Conservation (phyloP, 1,140 invertebrate genomes). For the Oedothorax gibbosus region DNA sequence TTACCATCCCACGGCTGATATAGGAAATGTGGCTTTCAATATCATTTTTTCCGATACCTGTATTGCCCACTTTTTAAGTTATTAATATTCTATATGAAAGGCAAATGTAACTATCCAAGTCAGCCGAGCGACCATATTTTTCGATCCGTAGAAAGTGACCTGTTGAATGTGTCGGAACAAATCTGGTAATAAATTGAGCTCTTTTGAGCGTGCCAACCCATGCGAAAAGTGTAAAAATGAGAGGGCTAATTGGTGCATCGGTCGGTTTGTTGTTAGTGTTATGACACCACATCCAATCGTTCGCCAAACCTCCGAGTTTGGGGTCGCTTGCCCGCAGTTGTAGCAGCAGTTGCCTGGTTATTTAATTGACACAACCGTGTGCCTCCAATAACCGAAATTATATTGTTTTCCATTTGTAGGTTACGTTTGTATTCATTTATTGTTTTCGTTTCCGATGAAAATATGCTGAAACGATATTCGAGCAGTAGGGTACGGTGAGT, state of each 20-base stretch:
- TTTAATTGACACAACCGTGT: not conserved
- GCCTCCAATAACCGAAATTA: conserved; percentile 24
- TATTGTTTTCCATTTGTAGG: conserved; percentile 14
- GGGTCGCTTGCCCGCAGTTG: not conserved
- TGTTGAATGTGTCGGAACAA: not conserved
- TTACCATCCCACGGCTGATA: too few species aligned
- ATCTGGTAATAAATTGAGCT: conserved; percentile 21
- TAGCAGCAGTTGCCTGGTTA: not conserved
- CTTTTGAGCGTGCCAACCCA: conserved; percentile 31
- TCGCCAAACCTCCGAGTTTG: not conserved
- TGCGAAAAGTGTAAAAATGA: conserved; percentile 21
- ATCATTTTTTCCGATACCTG: too few species aligned
- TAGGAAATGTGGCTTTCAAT: too few species aligned
- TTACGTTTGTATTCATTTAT: not conserved
- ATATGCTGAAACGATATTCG: not conserved
- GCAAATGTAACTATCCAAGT: too few species aligned
- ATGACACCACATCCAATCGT: not conserved
- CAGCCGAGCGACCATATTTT: not conserved
- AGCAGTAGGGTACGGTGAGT: not conserved
- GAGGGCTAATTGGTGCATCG: conserved; percentile 12
- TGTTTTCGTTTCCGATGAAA: too few species aligned
- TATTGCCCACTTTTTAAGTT: too few species aligned
- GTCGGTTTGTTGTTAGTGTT: conserved; percentile 5
- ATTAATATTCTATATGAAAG: too few species aligned
- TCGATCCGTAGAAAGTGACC: conserved; percentile 46